Evolutionary conservation across 2,888 invertebrate genomes (phyloP), one percentile per base, ranked within the genome.

Genomic region (Latrodectus hesperus): DNA sequence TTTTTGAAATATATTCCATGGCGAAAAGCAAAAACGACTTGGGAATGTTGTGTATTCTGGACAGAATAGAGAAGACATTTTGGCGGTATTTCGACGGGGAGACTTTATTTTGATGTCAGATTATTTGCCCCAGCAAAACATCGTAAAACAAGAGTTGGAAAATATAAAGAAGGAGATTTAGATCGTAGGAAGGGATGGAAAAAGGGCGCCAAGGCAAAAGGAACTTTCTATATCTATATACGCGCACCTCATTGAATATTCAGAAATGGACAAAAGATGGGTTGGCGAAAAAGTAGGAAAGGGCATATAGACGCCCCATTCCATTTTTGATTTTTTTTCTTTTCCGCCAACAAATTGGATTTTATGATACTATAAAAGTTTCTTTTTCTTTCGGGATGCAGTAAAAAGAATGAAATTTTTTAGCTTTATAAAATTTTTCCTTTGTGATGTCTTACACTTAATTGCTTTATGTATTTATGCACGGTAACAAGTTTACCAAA

Each of bases 261-360:
- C 83, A 77, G 76, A 77, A 84, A 84, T 65, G 76, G 77, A 84
- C 76, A 76, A 83, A 82, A 83, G 76, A 83, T 71, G 70, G 70
- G 71, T 60, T 70, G 71, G 64, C 60, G 71, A 68, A 71, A 84
- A 76, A 71, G 55, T 52, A 77, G 71, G 52, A 65, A 64, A 49
- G 53, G 53, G 71, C 70, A 71, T 22, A 52, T 49, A 17, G 83
- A 77, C 77, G 76, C 76, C 72, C 51, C 70, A 16, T 16, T 12
- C 26, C 16, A 16, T 70, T 49, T 70, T 12, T 14, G 38, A 26
- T 75, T n/a, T 22, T 65, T 75, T 71, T 65, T 67, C 52, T 65
- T 53, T 67, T 5, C 38, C 74, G 10, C 55, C 67, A 55, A 70
- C n/a, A 52, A 70, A 71, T 60, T 64, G 71, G 52, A 14, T 12